Percentiles rank a stretch among this genome's conserved stretches.
These are phyloP conservation scores for Drosophila neonasuta DNA, from an alignment of 2,888 invertebrate species.

Conservation along the genomic window DNA sequence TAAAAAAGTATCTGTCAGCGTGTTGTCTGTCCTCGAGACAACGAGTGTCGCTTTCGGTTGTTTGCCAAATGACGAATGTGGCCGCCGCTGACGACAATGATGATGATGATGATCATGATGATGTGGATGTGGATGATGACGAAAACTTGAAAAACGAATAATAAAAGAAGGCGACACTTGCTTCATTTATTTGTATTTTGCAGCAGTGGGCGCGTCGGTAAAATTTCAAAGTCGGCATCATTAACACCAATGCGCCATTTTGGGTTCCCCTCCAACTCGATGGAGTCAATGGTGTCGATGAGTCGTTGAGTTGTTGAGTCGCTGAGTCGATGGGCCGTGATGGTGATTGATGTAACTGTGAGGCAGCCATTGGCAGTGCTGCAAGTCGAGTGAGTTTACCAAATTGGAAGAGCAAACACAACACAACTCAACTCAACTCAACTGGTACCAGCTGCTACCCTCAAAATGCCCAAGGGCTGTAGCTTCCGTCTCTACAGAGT, in stretches of 20 bases:
- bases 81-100: slow-evolving; percentile 66
- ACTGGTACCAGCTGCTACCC: slow-evolving; percentile 44
- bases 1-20: slow-evolving; percentile 65
- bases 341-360: slow-evolving; percentile 67
- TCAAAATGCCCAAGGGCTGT: slow-evolving; percentile 34
- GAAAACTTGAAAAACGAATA: slow-evolving; percentile 51
- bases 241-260: slow-evolving; percentile 73
- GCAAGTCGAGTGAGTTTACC: slow-evolving; percentile 57
- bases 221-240: slow-evolving; percentile 77
- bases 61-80: slow-evolving; percentile 75
- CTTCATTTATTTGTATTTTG: slow-evolving; percentile 62
- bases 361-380: slow-evolving; percentile 40
- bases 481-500: slow-evolving; percentile 19
- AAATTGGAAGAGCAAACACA: slow-evolving; percentile 56
- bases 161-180: slow-evolving; percentile 63
- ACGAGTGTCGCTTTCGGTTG: slow-evolving; percentile 60
- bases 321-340: slow-evolving; percentile 28
- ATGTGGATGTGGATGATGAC: slow-evolving; percentile 59
- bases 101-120: slow-evolving; percentile 45
- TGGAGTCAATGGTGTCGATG: slow-evolving; percentile 36
- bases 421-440: slow-evolving; percentile 20
- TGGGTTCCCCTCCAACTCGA: slow-evolving; percentile 42
- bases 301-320: slow-evolving; percentile 21
- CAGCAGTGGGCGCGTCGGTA: slow-evolving; percentile 69
- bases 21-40: slow-evolving; percentile 38